phyloP scores from a whole-genome alignment of 1,140 invertebrate species.

The Ditylenchus dipsaci region DNA sequence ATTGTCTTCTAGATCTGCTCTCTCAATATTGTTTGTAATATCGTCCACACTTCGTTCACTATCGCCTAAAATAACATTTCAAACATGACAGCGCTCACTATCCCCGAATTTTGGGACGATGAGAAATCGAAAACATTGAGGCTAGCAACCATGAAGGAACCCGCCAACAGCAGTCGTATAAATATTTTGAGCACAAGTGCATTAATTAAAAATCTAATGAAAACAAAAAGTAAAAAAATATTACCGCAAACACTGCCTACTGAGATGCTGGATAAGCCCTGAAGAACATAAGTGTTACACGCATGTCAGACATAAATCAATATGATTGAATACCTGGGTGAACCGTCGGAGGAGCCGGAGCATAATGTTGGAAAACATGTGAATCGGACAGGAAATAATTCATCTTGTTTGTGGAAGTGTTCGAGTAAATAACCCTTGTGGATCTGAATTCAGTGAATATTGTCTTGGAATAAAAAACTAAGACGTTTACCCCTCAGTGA shows the following conservation, averaged over 20 bases:
- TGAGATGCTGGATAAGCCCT: conserved; percentile 2
- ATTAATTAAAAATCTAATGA: no score
- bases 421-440: conserved; percentile 37
- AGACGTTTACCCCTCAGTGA: not conserved
- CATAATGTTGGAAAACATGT: conserved; percentile 40
- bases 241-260: not conserved
- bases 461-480: not conserved
- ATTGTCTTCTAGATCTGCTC: no score
- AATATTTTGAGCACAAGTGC: no score
- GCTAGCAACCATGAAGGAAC: no score
- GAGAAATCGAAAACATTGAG: no score
- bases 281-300: not conserved
- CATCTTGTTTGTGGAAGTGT: not conserved
- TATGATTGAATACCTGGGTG: not conserved
- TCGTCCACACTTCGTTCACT: no score
- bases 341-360: conserved; percentile 25
- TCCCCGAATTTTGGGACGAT: no score
- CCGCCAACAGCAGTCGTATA: no score
- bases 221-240: no score
- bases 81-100: no score
- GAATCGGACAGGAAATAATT: conserved; percentile 41
- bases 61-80: no score
- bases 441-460: conserved; percentile 32
- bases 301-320: not conserved
- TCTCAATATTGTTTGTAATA: no score